These are phyloP conservation scores for Melanophora roralis DNA, from an alignment of 2,888 invertebrate genomes.

Conservation along the genomic window DNA sequence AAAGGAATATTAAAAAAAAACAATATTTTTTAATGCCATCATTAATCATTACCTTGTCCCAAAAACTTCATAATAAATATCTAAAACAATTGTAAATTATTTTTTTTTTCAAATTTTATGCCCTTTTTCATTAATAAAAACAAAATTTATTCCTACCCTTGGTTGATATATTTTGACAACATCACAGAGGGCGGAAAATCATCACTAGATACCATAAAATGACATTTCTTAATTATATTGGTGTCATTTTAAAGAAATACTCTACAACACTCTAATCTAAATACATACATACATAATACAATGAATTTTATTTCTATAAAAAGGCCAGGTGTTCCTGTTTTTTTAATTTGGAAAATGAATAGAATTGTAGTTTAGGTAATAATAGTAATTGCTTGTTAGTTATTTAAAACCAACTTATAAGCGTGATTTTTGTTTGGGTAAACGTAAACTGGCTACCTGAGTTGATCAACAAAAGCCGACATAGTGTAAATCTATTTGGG, in stretches of 20 bases:
- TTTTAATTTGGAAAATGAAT: not conserved
- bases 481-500: not conserved
- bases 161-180: constrained; percentile 44
- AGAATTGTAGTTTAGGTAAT: not conserved
- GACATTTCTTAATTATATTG: not conserved
- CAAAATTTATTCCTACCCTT: not conserved
- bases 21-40: not conserved
- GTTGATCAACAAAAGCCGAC: not conserved
- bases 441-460: not conserved
- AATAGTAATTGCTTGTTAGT: constrained; percentile 9
- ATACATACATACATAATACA: too few species aligned
- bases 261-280: not conserved
- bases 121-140: not conserved
- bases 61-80: constrained; percentile 6
- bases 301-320: not conserved
- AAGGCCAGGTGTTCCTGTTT: constrained; percentile 33
- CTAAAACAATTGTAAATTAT: not conserved
- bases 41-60: not conserved
- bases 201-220: constrained; percentile 1
- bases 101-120: not conserved
- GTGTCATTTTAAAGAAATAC: not conserved
- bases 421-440: not conserved
- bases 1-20: too few species aligned
- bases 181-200: constrained; percentile 39
- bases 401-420: not conserved